These are phyloP conservation scores for Pocillopora verrucosa DNA, from an alignment of 64 coral and sea anemone genomes.

Conservation along the genomic window DNA sequence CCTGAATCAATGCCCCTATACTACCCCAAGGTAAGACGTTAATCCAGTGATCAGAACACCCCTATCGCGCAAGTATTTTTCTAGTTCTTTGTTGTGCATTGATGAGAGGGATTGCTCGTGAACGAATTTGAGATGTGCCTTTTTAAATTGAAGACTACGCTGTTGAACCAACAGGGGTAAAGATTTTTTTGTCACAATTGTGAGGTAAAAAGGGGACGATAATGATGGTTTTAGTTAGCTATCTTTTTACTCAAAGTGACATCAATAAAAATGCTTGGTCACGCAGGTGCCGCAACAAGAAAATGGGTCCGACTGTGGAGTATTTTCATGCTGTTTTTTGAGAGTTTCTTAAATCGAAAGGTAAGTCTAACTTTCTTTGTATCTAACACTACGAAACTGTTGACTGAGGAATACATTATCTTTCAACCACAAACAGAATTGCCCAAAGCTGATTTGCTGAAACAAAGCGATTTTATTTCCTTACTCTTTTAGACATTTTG, in stretches of 20 bases:
- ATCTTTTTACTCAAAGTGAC: background rate
- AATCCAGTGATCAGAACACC: background rate
- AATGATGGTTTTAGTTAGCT: background rate
- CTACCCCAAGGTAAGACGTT: background rate
- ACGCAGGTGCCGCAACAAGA: slow-evolving; percentile 39
- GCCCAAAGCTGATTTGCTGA: background rate
- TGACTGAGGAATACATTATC: background rate
- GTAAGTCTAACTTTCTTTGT: background rate
- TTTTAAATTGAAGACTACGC: background rate
- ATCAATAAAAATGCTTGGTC: background rate
- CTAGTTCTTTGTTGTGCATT: background rate
- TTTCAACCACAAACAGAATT: background rate
- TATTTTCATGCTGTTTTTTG: slow-evolving; percentile 38
- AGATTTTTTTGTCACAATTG: background rate
- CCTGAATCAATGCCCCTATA: background rate
- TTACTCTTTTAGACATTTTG: background rate
- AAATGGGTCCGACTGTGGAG: slow-evolving; percentile 13
- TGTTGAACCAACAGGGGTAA: background rate
- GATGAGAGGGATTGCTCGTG: background rate
- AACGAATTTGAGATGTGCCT: background rate
- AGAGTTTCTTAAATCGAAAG: slow-evolving; percentile 23
- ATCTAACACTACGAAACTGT: background rate
- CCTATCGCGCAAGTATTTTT: background rate
- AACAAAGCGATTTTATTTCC: background rate
- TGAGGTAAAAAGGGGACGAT: background rate